A percentile compares a stretch with the other conserved stretches of the same genome.
These are phyloP conservation scores for Sebastes fasciatus DNA, from an alignment of 2,113 vertebrate species.

Conservation along the genomic window DNA sequence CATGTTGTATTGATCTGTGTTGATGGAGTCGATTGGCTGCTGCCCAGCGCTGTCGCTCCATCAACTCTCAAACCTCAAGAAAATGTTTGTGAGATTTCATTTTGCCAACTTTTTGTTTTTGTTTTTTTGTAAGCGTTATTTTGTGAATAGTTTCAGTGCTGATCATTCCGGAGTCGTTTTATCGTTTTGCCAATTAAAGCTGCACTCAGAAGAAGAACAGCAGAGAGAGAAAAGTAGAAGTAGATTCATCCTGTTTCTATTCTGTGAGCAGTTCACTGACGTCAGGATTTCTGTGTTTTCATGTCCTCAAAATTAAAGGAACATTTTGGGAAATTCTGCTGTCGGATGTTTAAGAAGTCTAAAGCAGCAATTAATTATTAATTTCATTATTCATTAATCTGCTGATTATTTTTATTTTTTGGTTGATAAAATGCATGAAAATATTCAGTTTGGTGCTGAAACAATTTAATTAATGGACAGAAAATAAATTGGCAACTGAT, in stretches of 20 bases:
- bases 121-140: conserved; percentile 3
- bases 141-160: conserved; percentile 4
- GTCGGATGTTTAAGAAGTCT: background rate
- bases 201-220: conserved; percentile 1
- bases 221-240: background rate
- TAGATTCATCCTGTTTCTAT: background rate
- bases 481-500: no score
- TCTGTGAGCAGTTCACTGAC: conserved; percentile 23
- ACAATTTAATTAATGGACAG: no score
- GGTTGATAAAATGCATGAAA: no score
- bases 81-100: conserved; percentile 37
- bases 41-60: no score
- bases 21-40: background rate
- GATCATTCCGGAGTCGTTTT: conserved; percentile 39
- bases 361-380: background rate
- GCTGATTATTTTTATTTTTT: background rate
- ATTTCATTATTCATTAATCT: background rate
- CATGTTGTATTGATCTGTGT: background rate
- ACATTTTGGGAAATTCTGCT: conserved; percentile 6
- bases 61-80: background rate
- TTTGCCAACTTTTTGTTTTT: conserved; percentile 50
- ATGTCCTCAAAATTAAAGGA: background rate
- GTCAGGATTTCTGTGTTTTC: conserved; percentile 27
- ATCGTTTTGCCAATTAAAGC: conserved; percentile 43
- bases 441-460: no score